Evolutionary conservation across 2,888 invertebrate genomes (phyloP).

Genomic region (Himalopsyche japonica): DNA sequence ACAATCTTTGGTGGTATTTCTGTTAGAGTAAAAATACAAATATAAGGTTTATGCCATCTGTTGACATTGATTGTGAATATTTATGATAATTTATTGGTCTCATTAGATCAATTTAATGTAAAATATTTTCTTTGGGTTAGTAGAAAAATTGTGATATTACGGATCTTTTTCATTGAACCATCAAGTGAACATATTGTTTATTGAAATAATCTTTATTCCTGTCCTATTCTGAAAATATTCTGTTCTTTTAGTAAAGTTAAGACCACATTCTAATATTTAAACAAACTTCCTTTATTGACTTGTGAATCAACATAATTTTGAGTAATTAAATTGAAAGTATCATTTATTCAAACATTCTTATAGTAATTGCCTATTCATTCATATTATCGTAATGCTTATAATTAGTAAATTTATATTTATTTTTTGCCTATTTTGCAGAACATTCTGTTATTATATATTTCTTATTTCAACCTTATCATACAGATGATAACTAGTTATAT

Average conservation of each 20-base stretch:
- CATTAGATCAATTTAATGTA: background rate
- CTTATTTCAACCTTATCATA: too few relatives aligned
- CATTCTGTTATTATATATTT: background rate
- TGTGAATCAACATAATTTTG: background rate
- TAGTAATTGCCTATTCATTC: background rate
- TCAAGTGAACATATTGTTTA: slow-evolving; percentile 15
- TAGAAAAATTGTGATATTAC: slow-evolving; percentile 27
- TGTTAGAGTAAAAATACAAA: too few relatives aligned
- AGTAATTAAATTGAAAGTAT: background rate
- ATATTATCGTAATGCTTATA: background rate
- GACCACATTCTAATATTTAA: background rate
- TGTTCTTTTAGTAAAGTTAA: background rate
- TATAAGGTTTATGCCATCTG: background rate
- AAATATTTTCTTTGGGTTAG: background rate
- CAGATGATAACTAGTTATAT: too few relatives aligned
- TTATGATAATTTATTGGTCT: background rate
- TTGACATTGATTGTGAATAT: background rate
- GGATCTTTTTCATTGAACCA: slow-evolving; percentile 26
- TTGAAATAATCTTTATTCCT: background rate
- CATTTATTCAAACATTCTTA: background rate
- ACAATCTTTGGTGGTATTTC: too few relatives aligned
- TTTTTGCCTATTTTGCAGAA: background rate
- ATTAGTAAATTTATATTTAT: background rate
- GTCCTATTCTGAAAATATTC: background rate
- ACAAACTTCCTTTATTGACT: background rate